phyloP scores from a whole-genome alignment of 1,140 invertebrate species.

The Orius laevigatus region DNA sequence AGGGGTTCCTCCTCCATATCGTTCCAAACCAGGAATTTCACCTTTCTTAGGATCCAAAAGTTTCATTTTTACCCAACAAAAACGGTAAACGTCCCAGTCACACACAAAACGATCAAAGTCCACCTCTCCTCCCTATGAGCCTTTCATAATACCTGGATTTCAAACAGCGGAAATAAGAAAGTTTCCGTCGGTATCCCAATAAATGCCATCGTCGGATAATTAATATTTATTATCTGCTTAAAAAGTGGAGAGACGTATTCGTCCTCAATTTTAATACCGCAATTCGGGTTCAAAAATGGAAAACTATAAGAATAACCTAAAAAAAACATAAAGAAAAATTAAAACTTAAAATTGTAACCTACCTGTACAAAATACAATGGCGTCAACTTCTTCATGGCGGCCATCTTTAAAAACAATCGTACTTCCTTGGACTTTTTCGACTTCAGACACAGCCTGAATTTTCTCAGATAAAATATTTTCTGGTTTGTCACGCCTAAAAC shows the following conservation, averaged over 20 bases:
- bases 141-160: slow-evolving; percentile 50
- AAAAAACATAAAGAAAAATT: too few relatives aligned
- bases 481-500: too few relatives aligned
- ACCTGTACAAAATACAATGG: slow-evolving; percentile 32
- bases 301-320: slow-evolving; percentile 47
- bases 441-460: slow-evolving; percentile 18
- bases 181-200: slow-evolving; percentile 48
- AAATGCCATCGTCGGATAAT: slow-evolving; percentile 51
- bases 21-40: too few relatives aligned
- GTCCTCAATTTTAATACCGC: slow-evolving; percentile 38
- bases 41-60: too few relatives aligned
- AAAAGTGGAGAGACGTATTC: slow-evolving; percentile 52
- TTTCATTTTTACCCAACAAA: too few relatives aligned
- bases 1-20: too few relatives aligned
- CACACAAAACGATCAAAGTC: too few relatives aligned
- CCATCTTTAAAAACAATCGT: slow-evolving; percentile 20
- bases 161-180: slow-evolving; percentile 50
- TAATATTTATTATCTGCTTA: slow-evolving; percentile 54
- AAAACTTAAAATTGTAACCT: too few relatives aligned
- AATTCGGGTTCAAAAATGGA: slow-evolving; percentile 44
- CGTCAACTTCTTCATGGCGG: slow-evolving; percentile 25
- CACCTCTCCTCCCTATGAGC: too few relatives aligned
- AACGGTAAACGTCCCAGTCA: too few relatives aligned
- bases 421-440: slow-evolving; percentile 13
- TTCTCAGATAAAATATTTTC: slow-evolving; percentile 19